Conservation (phyloP, 2,113 vertebrate species). For the Eulemur macaco region DNA sequence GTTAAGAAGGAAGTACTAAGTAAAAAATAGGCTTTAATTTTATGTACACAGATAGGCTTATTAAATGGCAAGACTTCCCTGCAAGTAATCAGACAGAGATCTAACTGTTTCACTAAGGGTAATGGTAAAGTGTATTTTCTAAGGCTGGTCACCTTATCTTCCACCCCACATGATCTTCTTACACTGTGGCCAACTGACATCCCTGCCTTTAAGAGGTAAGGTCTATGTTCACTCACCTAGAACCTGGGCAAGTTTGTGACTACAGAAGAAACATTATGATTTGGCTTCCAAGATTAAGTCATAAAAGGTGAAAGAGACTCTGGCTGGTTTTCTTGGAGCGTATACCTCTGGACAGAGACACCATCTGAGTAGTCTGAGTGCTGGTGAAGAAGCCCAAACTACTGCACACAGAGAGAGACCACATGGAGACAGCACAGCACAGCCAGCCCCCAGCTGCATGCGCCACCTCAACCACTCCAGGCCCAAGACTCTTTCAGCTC, state of each 20-base stretch:
- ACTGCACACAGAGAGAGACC: background rate
- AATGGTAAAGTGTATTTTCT: background rate
- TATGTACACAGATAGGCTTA: background rate
- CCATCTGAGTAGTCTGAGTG: rapidly evolving
- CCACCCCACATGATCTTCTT: background rate
- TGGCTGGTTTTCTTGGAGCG: background rate
- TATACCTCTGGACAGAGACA: background rate
- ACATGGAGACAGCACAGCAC: rapidly evolving
- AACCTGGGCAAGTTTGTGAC: background rate
- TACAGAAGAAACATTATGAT: background rate
- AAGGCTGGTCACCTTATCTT: background rate
- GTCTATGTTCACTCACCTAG: background rate
- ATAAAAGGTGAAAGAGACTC: background rate
- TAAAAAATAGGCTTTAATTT: background rate
- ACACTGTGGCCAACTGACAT: background rate
- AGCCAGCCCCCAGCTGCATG: no score
- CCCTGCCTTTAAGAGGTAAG: background rate
- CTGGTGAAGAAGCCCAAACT: background rate
- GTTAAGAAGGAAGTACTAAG: background rate
- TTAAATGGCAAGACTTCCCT: background rate
- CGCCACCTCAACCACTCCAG: background rate
- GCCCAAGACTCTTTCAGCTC: background rate
- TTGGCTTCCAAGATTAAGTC: background rate
- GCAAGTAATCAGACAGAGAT: background rate
- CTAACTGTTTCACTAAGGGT: background rate